Evolutionary conservation across 2,113 vertebrate genomes (phyloP).

Genomic region (Paracyprichromis sp.): DNA sequence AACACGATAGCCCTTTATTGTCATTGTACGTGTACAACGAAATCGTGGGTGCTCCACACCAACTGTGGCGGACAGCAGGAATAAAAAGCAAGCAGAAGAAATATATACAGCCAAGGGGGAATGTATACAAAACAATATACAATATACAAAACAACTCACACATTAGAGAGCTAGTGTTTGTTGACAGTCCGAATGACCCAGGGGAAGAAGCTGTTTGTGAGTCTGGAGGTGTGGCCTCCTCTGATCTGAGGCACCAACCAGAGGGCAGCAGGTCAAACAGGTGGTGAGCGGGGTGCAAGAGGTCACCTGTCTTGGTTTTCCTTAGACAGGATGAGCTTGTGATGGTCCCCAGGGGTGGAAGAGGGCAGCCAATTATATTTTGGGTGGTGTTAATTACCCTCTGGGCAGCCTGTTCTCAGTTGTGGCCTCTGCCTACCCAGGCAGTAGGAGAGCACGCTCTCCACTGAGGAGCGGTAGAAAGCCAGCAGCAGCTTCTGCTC

Average conservation of each 20-base stretch:
- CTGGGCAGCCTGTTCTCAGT: not conserved
- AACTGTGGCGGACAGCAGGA: not conserved
- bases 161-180: not conserved
- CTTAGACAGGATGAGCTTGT: accelerated
- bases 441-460: not conserved
- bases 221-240: not conserved
- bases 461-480: accelerated
- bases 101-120: not conserved
- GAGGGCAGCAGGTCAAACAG: not conserved
- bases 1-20: not conserved
- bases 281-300: not conserved
- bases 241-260: not conserved
- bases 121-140: not conserved
- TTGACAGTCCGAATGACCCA: not conserved
- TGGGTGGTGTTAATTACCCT: not conserved
- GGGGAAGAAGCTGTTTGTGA: not conserved
- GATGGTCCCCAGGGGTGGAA: accelerated
- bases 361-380: not conserved
- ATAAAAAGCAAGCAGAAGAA: not conserved
- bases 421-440: not conserved
- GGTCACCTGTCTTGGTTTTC: not conserved
- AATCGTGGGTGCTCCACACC: not conserved
- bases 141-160: not conserved
- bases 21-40: not conserved
- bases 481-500: not conserved